These are phyloP conservation scores for Tineola bisselliella DNA, from an alignment of 2,888 invertebrate species.

Conservation along the genomic window DNA sequence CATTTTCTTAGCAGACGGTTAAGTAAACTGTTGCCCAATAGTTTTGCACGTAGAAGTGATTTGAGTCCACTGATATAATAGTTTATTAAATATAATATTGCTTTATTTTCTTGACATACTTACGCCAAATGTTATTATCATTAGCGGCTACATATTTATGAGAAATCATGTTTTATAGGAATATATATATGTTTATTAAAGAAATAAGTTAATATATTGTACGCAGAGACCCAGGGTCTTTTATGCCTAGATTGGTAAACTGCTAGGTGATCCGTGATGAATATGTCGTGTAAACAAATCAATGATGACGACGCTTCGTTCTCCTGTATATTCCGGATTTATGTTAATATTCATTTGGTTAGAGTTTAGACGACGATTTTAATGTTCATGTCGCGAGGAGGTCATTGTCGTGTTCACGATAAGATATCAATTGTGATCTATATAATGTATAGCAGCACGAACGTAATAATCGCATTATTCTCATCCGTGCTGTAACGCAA, in stretches of 20 bases:
- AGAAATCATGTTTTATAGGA: no score
- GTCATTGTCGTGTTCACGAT: conserved; percentile 26
- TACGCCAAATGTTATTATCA: no score
- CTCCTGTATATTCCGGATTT: no score
- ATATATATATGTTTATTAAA: no score
- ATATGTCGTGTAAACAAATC: no score
- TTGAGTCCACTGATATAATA: not conserved
- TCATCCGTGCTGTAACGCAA: conserved; percentile 15
- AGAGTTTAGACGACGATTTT: not conserved
- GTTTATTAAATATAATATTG: not conserved
- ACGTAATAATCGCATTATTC: conserved; percentile 16
- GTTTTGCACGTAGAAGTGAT: not conserved
- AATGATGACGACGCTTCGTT: no score
- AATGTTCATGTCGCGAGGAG: conserved; percentile 25
- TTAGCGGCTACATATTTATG: no score
- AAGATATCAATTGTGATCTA: conserved; percentile 28
- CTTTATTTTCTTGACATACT: not conserved
- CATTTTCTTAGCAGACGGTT: conserved; percentile 4
- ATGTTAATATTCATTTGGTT: no score
- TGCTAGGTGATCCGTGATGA: no score
- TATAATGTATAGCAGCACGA: conserved; percentile 13
- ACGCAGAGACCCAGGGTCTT: no score
- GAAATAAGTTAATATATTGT: no score
- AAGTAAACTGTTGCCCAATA: not conserved
- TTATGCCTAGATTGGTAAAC: no score